Base-by-base conservation (phyloP, 2,888 invertebrate species). In the Hoplodrina ambigua region DNA sequence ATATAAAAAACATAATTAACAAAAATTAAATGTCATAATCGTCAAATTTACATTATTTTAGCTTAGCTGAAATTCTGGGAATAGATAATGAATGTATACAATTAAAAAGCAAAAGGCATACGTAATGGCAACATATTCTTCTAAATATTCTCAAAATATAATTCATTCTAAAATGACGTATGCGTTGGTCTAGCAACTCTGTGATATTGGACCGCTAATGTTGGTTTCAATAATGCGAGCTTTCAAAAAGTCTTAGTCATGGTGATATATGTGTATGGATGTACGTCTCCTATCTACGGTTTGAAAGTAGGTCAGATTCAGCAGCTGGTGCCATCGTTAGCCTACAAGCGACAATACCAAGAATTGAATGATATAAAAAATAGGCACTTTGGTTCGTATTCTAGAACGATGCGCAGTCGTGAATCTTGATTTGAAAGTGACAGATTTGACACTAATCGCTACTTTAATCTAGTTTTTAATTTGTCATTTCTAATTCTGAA, bases 221-320 rank as follows among this genome's bases (percentile, higher is more conserved):
- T n/a, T 33, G 6, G 19, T 68, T 53, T 57, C 41, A 75, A 13
- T 4, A 33, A 37, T 15, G 17, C 44, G 25, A 55, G 20, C 19
- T 59, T 70, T 62, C 33, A 59, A 74, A 70, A 58, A 70, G 13
- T 52, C 30, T 77, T 59, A 20, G 62, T 77, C 74, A 77, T 55
- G 44, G 15, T 17, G 13, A 46, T 20, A 2, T 58, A 62, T 50
- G 11, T 25, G 37, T 59, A 44, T 49, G 13, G 11, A 33, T 50
- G n/a, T 59, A 1, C 11, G 41, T 10, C 41, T 55, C 44, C 15
- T 70, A 46, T 50, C 37, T 58, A 20, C 37, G 33, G 33, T 17
- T 20, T 25, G 25, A 58, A 75, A 75, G 64, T 75, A 65, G 75
- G 75, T 78, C 78, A 58, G n/a, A 66, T 52, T 37, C 7, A 61